A percentile compares a stretch with the other conserved stretches of the same genome.
These are phyloP conservation scores for Oxystoma pomonae DNA, from an alignment of 2,888 invertebrate species.

Conservation along the genomic window DNA sequence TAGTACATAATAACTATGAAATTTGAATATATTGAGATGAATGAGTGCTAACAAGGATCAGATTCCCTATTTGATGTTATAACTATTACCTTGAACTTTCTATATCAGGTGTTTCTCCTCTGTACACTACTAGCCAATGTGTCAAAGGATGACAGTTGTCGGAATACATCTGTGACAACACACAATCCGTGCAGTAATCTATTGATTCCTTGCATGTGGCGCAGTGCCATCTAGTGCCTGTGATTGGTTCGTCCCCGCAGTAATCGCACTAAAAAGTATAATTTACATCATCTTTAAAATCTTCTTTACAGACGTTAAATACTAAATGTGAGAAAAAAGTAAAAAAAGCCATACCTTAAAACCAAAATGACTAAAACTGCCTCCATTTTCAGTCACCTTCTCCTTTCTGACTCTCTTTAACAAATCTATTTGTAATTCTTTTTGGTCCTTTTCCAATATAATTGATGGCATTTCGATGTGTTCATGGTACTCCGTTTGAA, in stretches of 20 bases:
- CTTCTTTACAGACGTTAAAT: too few relatives aligned
- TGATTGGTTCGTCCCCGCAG: conserved; percentile 61
- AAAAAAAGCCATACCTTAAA: conserved; percentile 50
- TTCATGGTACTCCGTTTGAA: conserved; percentile 31
- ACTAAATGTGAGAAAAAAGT: too few relatives aligned
- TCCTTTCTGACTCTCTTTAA: conserved; percentile 47
- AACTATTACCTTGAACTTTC: not conserved
- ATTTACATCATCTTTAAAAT: too few relatives aligned
- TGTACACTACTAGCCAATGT: conserved; percentile 46
- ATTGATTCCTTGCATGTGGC: conserved; percentile 55
- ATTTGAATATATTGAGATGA: too few relatives aligned
- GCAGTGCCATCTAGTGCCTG: conserved; percentile 68
- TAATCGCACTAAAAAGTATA: conserved; percentile 59
- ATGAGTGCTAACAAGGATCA: too few relatives aligned
- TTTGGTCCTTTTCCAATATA: conserved; percentile 4
- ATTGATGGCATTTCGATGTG: conserved; percentile 4
- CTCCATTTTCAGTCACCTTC: conserved; percentile 41
- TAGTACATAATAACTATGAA: too few relatives aligned
- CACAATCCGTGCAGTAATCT: conserved; percentile 64
- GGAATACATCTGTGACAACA: conserved; percentile 53
- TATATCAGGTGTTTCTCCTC: conserved; percentile 21
- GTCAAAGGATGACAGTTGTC: conserved; percentile 48
- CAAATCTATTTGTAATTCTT: conserved; percentile 41
- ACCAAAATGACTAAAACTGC: conserved; percentile 42
- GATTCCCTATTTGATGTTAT: too few relatives aligned